A percentile compares a stretch with the other conserved stretches of the same genome.
These are phyloP conservation scores for Priocnemis perturbator DNA, from an alignment of 2,888 invertebrate species.

Conservation along the genomic window DNA sequence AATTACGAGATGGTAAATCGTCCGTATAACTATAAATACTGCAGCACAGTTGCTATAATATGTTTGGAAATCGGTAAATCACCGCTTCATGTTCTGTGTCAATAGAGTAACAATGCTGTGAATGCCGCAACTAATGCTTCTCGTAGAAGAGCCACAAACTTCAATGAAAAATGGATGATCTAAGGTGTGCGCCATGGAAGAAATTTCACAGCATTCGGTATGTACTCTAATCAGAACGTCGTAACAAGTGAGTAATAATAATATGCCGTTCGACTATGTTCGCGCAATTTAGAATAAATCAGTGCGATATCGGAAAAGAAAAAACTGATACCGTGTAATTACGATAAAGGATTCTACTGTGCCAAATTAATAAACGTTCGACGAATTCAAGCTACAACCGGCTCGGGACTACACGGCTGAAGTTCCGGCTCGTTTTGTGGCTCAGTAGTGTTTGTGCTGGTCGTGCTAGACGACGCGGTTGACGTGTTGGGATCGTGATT, in stretches of 20 bases:
- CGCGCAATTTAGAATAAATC: conserved; percentile 34
- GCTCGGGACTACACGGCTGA: conserved; percentile 72
- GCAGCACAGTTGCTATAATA: too few relatives aligned
- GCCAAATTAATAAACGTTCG: conserved; percentile 20
- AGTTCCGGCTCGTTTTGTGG: conserved; percentile 70
- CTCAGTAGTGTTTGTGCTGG: conserved; percentile 61
- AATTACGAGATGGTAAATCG: too few relatives aligned
- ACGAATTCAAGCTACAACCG: conserved; percentile 70
- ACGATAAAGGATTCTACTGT: conserved; percentile 30
- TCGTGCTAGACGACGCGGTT: conserved; percentile 64
- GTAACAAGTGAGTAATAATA: conserved; percentile 1
- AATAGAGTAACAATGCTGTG: too few relatives aligned
- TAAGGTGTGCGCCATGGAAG: too few relatives aligned
- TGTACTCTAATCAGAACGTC: conserved; percentile 11
- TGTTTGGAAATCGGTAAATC: too few relatives aligned
- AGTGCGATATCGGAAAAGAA: conserved; percentile 29
- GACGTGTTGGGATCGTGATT: conserved; percentile 70
- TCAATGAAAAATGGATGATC: too few relatives aligned
- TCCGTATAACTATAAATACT: too few relatives aligned
- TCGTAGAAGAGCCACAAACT: too few relatives aligned
- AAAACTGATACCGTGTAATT: conserved; percentile 8
- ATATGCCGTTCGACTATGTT: conserved; percentile 3
- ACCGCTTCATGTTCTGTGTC: too few relatives aligned
- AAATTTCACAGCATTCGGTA: conserved; percentile 18
- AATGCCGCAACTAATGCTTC: too few relatives aligned